Base-by-base conservation (phyloP, 2,113 vertebrate genomes). In the Todiramphus chloris region DNA sequence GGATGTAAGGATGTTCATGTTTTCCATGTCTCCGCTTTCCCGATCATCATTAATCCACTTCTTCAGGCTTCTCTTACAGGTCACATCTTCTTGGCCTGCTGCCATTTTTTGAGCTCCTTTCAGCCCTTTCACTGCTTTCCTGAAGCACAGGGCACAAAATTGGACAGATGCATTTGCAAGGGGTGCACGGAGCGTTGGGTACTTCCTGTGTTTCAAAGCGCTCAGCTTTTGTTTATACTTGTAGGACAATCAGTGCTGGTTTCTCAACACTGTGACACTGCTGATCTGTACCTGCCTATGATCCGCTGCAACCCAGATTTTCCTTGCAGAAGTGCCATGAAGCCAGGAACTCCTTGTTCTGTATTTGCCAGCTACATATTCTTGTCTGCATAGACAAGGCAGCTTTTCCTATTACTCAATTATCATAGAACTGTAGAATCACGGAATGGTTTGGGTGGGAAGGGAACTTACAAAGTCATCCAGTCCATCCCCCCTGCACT, bases 121-220 rank as follows among this genome's bases (percentile, higher is more conserved):
- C 27, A 62, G 5, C 37, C 35, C 15, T 44, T 43, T 58, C n/a
- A 15, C 30, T 10, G 39, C 23, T 43, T 21, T 16, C 41, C 24
- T 17, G 74, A n/a, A 51, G 44, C 8, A 1, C 0, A 1, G 13
- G 23, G 50, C 16, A 6, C 50, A 10, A 6, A 10, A 1, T 5
- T 20, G 58, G 46, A 11, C 33, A 59, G 75, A 17, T 21, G 59
- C 39, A 6, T 6, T 31, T 43, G 18, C 23, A 4, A 23, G 27
- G 33, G 48, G 5, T 11, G 16, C 72, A 15, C 5, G 5, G 37
- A 24, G 77, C 87, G 8, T 0, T 16, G 70, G 75, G 79, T 16
- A 76, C 30, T 0, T n/a, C 19, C 58, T 7, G 86, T 83, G 53
- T 76, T 72, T 48, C 33, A 39, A 37, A 51, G 48, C 7, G 51